Conservation (phyloP, 2,113 vertebrate species). For the Opisthocomus hoazin region DNA sequence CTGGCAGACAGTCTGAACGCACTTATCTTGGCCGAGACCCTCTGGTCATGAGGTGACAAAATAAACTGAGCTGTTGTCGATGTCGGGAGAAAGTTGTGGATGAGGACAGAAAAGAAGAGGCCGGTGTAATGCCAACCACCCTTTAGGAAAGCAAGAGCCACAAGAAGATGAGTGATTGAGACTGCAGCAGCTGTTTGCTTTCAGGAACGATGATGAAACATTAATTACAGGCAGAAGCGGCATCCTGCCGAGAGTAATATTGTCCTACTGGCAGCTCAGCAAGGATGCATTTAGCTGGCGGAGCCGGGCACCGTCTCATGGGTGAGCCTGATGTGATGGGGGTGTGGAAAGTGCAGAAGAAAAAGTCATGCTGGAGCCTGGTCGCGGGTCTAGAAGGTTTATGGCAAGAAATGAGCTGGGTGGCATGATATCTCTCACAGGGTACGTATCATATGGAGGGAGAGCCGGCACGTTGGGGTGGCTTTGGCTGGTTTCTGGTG, state of each 20-base stretch:
- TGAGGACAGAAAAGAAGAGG: neutral
- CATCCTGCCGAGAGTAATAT: neutral
- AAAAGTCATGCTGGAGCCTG: neutral
- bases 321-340: neutral
- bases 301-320: accelerated
- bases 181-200: neutral
- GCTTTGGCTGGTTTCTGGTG: neutral
- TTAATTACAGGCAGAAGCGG: conserved; percentile 13
- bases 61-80: neutral
- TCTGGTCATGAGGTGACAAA: neutral
- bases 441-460: neutral
- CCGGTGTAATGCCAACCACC: neutral
- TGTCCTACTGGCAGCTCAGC: neutral
- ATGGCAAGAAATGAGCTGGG: neutral
- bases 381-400: neutral
- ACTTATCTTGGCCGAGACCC: accelerated
- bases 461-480: neutral
- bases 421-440: neutral
- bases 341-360: neutral
- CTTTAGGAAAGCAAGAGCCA: neutral
- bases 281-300: neutral
- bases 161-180: neutral
- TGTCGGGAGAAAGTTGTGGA: neutral
- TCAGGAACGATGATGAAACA: neutral
- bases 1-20: neutral